Percentiles rank a stretch among this genome's conserved stretches.
Conservation (phyloP, 2,888 invertebrate species). For the Muscina levida region DNA sequence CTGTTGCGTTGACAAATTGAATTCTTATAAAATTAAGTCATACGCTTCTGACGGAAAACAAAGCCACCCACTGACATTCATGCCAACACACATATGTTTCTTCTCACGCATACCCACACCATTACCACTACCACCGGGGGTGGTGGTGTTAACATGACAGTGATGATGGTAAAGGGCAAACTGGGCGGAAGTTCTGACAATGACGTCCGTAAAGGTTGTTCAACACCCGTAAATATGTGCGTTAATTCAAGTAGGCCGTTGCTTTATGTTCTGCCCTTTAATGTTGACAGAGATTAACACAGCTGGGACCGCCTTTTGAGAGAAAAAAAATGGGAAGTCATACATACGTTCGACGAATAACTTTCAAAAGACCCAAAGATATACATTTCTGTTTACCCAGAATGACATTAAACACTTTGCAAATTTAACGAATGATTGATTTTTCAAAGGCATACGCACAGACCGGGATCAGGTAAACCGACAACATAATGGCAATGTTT, state of each 20-base stretch:
- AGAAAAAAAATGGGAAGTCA: not conserved
- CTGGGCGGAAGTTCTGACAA: not conserved
- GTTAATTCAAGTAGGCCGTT: not conserved
- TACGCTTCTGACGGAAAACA: slow-evolving; percentile 35
- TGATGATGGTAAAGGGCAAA: not conserved
- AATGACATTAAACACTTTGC: slow-evolving; percentile 20
- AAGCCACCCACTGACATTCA: not conserved
- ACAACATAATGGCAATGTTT: too few species aligned
- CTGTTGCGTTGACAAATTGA: slow-evolving; percentile 62
- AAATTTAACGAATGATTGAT: slow-evolving; percentile 21
- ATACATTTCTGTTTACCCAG: not conserved
- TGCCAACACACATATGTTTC: slow-evolving; percentile 5
- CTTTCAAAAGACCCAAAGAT: too few species aligned
- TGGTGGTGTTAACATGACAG: slow-evolving; percentile 36
- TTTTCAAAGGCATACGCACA: slow-evolving; percentile 3
- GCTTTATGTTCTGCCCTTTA: not conserved
- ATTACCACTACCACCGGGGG: too few species aligned
- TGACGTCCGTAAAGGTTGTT: not conserved
- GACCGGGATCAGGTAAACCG: too few species aligned
- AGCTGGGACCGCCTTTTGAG: not conserved
- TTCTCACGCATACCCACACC: slow-evolving; percentile 33
- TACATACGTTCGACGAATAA: too few species aligned
- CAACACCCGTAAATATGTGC: not conserved
- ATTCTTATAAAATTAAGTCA: slow-evolving; percentile 66
- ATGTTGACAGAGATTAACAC: slow-evolving; percentile 23